Conservation (phyloP, 2,113 vertebrate species). For the Stegostoma tigrinum region DNA sequence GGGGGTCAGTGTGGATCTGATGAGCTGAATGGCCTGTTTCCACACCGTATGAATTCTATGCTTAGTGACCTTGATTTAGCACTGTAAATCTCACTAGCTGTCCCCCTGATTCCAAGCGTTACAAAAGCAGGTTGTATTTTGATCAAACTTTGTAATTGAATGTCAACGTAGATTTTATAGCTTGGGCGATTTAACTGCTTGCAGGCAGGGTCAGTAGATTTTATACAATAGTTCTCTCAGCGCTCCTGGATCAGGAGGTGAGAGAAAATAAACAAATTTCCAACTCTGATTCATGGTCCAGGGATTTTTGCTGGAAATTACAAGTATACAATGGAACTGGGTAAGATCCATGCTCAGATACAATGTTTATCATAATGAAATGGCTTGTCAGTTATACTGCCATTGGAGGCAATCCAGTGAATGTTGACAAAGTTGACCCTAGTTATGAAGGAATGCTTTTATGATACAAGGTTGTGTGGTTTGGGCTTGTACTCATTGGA, state of each 20-base stretch:
- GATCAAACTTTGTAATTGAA: background rate
- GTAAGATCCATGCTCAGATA: background rate
- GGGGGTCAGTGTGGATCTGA: too few relatives aligned
- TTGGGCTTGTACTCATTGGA: too few relatives aligned
- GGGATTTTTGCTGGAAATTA: background rate
- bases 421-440: too few relatives aligned
- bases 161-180: background rate
- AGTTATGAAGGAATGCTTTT: too few relatives aligned
- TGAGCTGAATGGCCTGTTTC: too few relatives aligned
- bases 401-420: too few relatives aligned
- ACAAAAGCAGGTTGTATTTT: background rate
- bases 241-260: background rate
- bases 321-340: background rate
- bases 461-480: too few relatives aligned
- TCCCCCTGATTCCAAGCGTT: background rate
- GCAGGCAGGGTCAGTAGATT: background rate
- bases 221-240: background rate
- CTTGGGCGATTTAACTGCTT: background rate
- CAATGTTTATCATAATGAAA: background rate
- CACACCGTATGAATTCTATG: too few relatives aligned
- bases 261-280: background rate
- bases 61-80: background rate
- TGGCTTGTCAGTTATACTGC: background rate
- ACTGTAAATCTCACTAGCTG: background rate
- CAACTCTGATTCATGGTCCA: background rate